Conservation (phyloP, 92 coral and sea anemone species). For the Epizoanthus stellaris region DNA sequence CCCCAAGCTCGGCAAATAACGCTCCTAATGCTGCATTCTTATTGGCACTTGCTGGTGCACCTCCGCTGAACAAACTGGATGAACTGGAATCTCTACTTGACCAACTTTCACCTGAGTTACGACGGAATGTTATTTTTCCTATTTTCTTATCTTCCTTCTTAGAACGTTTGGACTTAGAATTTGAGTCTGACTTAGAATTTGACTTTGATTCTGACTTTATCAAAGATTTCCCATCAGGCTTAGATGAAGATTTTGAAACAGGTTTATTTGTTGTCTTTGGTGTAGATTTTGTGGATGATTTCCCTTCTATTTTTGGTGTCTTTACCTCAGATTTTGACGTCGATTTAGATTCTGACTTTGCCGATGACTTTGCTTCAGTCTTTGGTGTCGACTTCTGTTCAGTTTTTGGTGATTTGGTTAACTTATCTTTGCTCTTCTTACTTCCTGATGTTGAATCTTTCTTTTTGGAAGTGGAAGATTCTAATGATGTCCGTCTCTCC, state of each 20-base stretch:
- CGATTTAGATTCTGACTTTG: background rate
- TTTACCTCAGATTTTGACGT: constrained; percentile 17
- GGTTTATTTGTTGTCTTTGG: constrained; percentile 6
- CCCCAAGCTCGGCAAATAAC: constrained; percentile 84
- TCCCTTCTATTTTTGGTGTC: constrained; percentile 48
- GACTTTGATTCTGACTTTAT: background rate
- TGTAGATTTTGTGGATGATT: constrained; percentile 2
- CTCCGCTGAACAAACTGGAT: constrained; percentile 68
- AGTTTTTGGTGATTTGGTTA: background rate
- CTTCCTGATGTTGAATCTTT: constrained; percentile 34
- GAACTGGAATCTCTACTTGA: constrained; percentile 77
- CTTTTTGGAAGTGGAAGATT: constrained; percentile 18
- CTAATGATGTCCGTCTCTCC: background rate
- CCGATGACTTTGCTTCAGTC: background rate
- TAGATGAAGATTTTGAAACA: background rate
- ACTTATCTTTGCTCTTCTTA: constrained; percentile 35
- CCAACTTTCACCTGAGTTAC: constrained; percentile 97
- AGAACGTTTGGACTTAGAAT: constrained; percentile 41
- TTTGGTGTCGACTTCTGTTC: constrained; percentile 6
- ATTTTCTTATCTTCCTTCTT: constrained; percentile 75
- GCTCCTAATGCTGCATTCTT: constrained; percentile 86
- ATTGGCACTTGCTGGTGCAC: constrained; percentile 31
- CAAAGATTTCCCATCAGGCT: background rate
- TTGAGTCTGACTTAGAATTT: background rate
- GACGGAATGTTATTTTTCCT: constrained; percentile 87